Evolutionary conservation across 1,140 invertebrate genomes (phyloP).

Genomic region (Leptinotarsa undecemlineata): DNA sequence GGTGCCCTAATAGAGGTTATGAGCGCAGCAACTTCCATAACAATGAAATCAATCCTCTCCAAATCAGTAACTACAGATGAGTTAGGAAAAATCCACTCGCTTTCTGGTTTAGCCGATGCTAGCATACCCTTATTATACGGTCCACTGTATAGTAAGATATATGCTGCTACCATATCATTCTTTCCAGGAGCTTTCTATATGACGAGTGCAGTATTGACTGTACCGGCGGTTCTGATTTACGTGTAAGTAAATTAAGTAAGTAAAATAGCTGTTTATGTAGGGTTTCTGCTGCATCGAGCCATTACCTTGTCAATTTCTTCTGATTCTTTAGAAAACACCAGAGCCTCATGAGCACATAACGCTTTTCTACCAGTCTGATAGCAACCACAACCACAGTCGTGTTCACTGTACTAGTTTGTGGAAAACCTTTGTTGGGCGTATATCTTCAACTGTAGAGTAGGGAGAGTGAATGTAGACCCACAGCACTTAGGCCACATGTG

Average conservation of each 20-base stretch:
- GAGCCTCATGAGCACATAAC: no score
- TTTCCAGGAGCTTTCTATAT: slow-evolving; percentile 80
- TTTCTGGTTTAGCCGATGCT: slow-evolving; percentile 79
- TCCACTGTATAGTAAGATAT: slow-evolving; percentile 76
- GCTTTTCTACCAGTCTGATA: no score
- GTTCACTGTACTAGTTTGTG: no score
- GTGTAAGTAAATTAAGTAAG: slow-evolving; percentile 67
- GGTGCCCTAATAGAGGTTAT: slow-evolving; percentile 74
- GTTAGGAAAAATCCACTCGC: slow-evolving; percentile 77
- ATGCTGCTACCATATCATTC: slow-evolving; percentile 69
- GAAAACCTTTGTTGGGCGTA: no score
- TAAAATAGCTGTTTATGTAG: no score
- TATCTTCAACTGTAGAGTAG: no score
- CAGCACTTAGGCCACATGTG: no score
- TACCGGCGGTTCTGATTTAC: slow-evolving; percentile 76
- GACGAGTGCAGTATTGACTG: slow-evolving; percentile 72
- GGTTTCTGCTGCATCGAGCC: no score
- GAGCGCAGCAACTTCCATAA: slow-evolving; percentile 66
- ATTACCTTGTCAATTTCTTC: no score
- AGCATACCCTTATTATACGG: slow-evolving; percentile 78
- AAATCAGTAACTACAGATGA: slow-evolving; percentile 74
- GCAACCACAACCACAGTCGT: no score
- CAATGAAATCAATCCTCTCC: slow-evolving; percentile 68
- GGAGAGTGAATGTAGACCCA: no score
- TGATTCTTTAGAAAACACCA: no score